phyloP scores from a whole-genome alignment of 2,797 vertebrate genomes.

The Chelon auratus region DNA sequence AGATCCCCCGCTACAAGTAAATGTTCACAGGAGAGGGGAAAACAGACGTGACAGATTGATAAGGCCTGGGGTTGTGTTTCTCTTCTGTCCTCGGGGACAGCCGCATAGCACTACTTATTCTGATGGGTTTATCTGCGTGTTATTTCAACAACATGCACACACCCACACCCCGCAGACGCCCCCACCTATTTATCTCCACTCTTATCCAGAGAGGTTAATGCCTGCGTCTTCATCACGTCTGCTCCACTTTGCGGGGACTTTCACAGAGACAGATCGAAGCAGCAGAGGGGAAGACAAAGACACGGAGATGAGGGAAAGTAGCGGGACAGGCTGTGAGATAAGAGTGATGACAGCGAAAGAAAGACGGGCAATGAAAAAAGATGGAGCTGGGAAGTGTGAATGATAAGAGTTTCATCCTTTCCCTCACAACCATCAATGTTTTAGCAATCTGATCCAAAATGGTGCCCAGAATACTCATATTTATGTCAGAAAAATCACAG shows the following conservation, averaged over 20 bases:
- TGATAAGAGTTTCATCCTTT: constrained; percentile 38
- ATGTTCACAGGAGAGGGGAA: constrained; percentile 39
- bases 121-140: constrained; percentile 55
- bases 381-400: constrained; percentile 16
- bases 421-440: constrained; percentile 23
- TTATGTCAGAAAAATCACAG: constrained; percentile 23
- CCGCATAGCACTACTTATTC: constrained; percentile 33
- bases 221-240: constrained; percentile 61
- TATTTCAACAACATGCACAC: constrained; percentile 33
- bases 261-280: constrained; percentile 43
- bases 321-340: constrained; percentile 26
- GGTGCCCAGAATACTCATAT: constrained; percentile 19
- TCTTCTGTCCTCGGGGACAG: constrained; percentile 43
- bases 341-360: constrained; percentile 23
- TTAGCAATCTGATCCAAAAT: constrained; percentile 46
- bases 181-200: constrained; percentile 56
- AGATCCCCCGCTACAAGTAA: constrained; percentile 32
- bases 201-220: constrained; percentile 61
- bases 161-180: constrained; percentile 28
- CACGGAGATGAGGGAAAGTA: constrained; percentile 11
- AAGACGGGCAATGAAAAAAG: constrained; percentile 8
- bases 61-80: constrained; percentile 41
- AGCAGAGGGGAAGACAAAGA: constrained; percentile 15
- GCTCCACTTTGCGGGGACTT: constrained; percentile 28
- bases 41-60: constrained; percentile 55